These are phyloP conservation scores for Cliona cf. orientalis DNA, from an alignment of 37 sponge, comb jelly and placozoan genomes.

Conservation along the genomic window DNA sequence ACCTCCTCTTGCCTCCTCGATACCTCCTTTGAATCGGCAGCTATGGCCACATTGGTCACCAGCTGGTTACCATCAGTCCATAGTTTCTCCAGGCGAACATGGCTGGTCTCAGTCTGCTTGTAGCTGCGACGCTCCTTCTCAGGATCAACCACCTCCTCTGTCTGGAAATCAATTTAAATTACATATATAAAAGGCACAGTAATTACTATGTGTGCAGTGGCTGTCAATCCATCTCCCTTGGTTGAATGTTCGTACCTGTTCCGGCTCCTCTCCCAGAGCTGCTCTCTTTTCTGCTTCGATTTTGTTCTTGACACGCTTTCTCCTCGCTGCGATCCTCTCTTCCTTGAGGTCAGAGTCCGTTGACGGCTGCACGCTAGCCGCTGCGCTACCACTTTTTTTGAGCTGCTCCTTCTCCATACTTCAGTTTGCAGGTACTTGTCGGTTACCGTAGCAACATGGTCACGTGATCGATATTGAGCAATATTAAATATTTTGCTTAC, in stretches of 20 bases:
- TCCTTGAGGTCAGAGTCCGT: constrained; percentile 39
- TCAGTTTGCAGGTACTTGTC: not conserved
- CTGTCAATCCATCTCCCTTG: no score
- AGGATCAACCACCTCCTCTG: constrained; percentile 46
- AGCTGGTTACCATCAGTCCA: constrained; percentile 84
- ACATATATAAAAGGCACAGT: no score
- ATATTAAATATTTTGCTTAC: not conserved
- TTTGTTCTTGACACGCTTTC: constrained; percentile 65
- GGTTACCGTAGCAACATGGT: constrained; percentile 5
- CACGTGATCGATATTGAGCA: constrained; percentile 1
- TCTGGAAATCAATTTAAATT: no score
- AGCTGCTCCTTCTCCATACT: not conserved
- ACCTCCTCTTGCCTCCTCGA: constrained; percentile 84
- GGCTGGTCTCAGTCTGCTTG: constrained; percentile 80
- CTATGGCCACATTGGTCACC: constrained; percentile 88
- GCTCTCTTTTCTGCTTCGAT: constrained; percentile 73
- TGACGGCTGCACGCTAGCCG: not conserved
- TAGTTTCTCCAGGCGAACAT: constrained; percentile 78
- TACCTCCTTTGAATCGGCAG: constrained; percentile 89
- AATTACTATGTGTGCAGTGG: no score
- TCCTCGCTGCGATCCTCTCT: constrained; percentile 81
- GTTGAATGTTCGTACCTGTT: constrained; percentile 5
- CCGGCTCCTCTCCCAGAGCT: constrained; percentile 61
- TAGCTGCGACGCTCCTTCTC: constrained; percentile 73
- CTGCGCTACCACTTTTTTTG: not conserved